Percentiles rank a stretch among this genome's conserved stretches.
phyloP scores from a whole-genome alignment of 2,888 invertebrate species.

The Hirtodrosophila confusa region DNA sequence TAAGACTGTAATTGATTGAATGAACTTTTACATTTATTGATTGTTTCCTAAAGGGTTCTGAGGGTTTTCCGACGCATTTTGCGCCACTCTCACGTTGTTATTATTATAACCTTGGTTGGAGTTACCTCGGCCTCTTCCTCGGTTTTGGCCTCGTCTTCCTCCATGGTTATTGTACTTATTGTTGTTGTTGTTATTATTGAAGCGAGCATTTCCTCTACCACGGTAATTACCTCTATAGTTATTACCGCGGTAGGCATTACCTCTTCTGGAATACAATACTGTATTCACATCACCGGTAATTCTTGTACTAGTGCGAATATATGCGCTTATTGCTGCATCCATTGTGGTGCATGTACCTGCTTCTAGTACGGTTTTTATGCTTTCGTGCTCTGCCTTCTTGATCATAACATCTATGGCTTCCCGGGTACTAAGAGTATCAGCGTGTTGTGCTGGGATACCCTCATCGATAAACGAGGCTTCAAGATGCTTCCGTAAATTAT shows the following conservation, averaged over 20 bases:
- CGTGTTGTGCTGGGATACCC: too few relatives aligned
- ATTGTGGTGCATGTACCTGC: constrained; percentile 2
- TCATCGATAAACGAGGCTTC: too few relatives aligned
- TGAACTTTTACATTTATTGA: too few relatives aligned
- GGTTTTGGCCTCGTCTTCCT: too few relatives aligned
- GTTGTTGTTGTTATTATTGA: neutral
- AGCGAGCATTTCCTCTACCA: constrained; percentile 1
- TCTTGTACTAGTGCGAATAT: constrained; percentile 3
- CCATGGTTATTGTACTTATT: too few relatives aligned
- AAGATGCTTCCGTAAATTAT: too few relatives aligned
- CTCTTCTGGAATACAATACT: constrained; percentile 3
- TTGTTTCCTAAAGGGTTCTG: too few relatives aligned
- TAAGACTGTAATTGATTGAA: too few relatives aligned
- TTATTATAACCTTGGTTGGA: too few relatives aligned
- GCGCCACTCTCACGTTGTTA: too few relatives aligned
- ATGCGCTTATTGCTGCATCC: constrained; percentile 1
- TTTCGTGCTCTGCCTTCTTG: constrained; percentile 9
- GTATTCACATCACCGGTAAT: constrained; percentile 1
- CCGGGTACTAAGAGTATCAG: constrained; percentile 1
- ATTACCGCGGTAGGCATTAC: neutral
- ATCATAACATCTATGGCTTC: constrained; percentile 4
- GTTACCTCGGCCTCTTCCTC: too few relatives aligned
- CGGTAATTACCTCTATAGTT: constrained; percentile 3
- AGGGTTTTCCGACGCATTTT: too few relatives aligned
- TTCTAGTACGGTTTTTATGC: constrained; percentile 5